Base-by-base conservation (phyloP, 2,113 vertebrate genomes). In the Nestor notabilis region DNA sequence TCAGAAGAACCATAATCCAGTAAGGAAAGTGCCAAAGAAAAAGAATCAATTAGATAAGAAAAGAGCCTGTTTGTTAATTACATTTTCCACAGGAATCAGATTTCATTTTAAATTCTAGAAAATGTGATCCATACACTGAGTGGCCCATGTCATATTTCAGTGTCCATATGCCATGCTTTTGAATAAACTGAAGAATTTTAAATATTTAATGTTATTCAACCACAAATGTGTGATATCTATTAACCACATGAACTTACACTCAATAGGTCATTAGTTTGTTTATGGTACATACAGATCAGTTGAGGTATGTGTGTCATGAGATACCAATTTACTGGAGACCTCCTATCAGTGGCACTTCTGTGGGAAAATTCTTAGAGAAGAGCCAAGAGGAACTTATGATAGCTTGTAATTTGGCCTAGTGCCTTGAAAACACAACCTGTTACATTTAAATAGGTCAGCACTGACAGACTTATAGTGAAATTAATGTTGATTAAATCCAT, bases 401-500 rank as follows among this genome's bases (percentile, higher is more conserved):
- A 80, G 9, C 27, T 75, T 52, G 27, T 47, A 10, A 75, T 89
- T 78, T 87, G 79, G 85, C 64, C 46, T 52, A 13, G 17, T 93
- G 80, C 92, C 93, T 65, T 68, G 76, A 61, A 92, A 93, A 61
- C 60, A 60, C 28, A 86, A 71, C 72, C 72, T 80, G 46, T 76
- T 96, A 10, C n/a, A 78, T 79, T 89, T 89, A 93, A 97, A 84
- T 87, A 89, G 83, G 86, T 93, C 86, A 95, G 15, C 28, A 41
- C 14, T 89, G 80, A 82, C 74, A 89, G 89, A 79, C 28, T 75
- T 41, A 27, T 0, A n/a, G 41, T 10, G 9, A 72, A 95, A 95
- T 93, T 92, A 91, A 58, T 93, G 64, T 84, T 92, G 90, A 95
- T 94, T 95, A 93, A 90, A 93, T 68, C 56, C 70, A n/a, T 63